Conservation (phyloP, 2,113 vertebrate species). For the Lepus timidus region DNA sequence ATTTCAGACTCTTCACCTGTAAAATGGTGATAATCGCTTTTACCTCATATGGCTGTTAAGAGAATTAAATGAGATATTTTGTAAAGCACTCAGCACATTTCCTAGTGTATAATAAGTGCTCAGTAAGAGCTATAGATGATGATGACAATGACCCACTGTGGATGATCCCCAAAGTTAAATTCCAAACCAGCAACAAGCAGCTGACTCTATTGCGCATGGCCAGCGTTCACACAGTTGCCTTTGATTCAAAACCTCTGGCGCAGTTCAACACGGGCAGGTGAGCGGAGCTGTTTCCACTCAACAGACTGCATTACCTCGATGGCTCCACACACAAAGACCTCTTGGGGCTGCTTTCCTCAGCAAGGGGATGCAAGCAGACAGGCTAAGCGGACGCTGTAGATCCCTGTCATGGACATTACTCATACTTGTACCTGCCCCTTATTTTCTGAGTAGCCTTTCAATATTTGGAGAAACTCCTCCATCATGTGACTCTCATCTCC, state of each 20-base stretch:
- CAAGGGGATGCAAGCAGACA: not conserved
- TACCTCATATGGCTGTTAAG: not conserved
- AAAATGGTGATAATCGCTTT: not conserved
- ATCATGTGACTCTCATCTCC: not conserved
- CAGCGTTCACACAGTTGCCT: not conserved
- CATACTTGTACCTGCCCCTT: not conserved
- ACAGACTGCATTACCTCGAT: not conserved
- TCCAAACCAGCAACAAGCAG: not conserved
- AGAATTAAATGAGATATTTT: not conserved
- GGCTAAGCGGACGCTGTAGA: not conserved
- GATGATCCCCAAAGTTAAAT: not conserved
- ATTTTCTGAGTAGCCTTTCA: not conserved
- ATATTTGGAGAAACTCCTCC: not conserved
- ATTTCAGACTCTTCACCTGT: not conserved
- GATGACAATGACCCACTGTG: not conserved
- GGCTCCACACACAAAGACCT: not conserved
- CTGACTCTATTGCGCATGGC: too few relatives aligned
- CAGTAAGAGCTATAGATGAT: not conserved
- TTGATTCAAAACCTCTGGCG: not conserved
- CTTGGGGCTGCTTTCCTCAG: not conserved
- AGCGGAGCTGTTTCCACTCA: constrained; percentile 3
- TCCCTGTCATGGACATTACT: not conserved
- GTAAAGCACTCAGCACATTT: not conserved
- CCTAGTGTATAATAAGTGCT: not conserved
- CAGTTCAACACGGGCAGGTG: not conserved